Evolutionary conservation across 2,113 vertebrate genomes (phyloP), one percentile per base, ranked within the genome.

Genomic region (Carassius gibelio): DNA sequence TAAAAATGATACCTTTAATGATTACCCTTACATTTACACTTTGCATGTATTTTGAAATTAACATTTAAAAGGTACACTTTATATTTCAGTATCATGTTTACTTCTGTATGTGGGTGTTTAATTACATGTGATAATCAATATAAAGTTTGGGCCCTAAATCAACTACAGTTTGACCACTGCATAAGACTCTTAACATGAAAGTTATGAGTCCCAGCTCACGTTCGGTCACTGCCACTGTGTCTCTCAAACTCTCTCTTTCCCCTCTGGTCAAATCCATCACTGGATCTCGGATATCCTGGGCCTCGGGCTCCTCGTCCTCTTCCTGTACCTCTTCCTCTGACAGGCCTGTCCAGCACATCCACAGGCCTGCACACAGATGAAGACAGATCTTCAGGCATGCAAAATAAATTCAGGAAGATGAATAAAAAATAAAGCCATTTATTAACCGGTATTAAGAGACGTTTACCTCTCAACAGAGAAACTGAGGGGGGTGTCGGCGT

Each of bases 191-290:
- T 34, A 50, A 17, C 6, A 59, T 17, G 52, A 84, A 1, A 13
- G 52, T 13, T 26, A 38, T 14, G 19, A 23, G 55, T 21, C 11
- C 10, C 3, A 36, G 94, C 96, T 94, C 92, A 96, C 96, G 0
- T 92, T 93, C 94, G 90, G 69, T 93, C 93, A 85, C 84, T 96
- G 23, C 91, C 94, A 83, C 92, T 94, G 48, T 94, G 95, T 72
- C 96, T 93, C 88, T 98, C 97, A 89, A 94, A 96, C 74, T 96
- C 97, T 45, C 90, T 75, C 87, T 95, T 98, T 83, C 95, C 96
- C 91, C 96, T 95, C 42, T 85, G 92, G 90, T 95, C 95, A 89
- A 94, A 95, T 85, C 90, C 88, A 79, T 95, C 92, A 0, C 89
- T 89, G 83, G 90, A 93, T 90, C 94, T 94, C 2, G 86, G 88